A percentile compares a stretch with the other conserved stretches of the same genome.
Evolutionary conservation across 2,888 invertebrate species (phyloP).

Genomic region (Griposia aprilina): DNA sequence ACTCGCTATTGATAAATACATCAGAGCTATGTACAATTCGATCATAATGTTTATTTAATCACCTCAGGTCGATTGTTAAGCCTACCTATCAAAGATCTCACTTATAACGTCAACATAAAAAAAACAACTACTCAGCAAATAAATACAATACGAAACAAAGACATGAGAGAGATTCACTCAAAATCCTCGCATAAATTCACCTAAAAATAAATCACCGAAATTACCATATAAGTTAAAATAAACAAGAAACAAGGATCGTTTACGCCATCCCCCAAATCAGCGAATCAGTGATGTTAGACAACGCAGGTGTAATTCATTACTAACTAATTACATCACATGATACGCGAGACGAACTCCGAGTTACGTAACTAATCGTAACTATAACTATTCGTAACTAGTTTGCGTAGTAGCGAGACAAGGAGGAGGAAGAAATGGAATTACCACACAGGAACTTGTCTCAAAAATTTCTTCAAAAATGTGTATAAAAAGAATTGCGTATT

Average conservation of each 20-base stretch:
- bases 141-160: no score
- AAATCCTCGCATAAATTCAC: not conserved
- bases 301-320: constrained; percentile 84
- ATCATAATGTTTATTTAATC: no score
- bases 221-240: constrained; percentile 41
- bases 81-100: no score
- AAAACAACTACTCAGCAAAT: no score
- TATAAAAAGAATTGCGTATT: not conserved
- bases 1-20: no score
- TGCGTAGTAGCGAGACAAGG: constrained; percentile 34
- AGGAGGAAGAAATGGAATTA: constrained; percentile 20
- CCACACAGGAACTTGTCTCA: not conserved
- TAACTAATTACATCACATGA: constrained; percentile 83
- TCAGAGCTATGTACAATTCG: no score
- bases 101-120: no score
- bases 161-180: no score
- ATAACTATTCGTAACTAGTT: constrained; percentile 68
- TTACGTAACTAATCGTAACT: constrained; percentile 63
- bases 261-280: constrained; percentile 52
- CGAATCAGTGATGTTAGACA: constrained; percentile 72
- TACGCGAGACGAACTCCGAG: constrained; percentile 74
- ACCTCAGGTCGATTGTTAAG: no score
- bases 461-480: not conserved
- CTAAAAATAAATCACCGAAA: constrained; percentile 24
- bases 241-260: constrained; percentile 50